These are phyloP conservation scores for Sminthopsis crassicaudata DNA, from an alignment of 2,113 vertebrate genomes.

Conservation along the genomic window DNA sequence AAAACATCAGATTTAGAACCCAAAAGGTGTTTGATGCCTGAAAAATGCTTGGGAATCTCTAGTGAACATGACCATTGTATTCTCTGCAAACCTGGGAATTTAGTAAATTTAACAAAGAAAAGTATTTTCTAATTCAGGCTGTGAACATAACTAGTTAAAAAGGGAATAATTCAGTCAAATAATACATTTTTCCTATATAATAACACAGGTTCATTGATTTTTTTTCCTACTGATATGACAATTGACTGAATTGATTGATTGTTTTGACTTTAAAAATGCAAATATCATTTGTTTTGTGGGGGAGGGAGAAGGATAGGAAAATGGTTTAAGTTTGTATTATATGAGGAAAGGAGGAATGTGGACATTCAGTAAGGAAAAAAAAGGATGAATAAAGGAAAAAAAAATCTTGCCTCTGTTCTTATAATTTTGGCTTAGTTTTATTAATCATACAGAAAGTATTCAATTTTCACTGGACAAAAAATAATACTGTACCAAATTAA, in stretches of 20 bases:
- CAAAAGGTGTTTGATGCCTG: background rate
- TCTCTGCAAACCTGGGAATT: background rate
- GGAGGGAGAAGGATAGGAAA: background rate
- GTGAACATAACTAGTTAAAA: slow-evolving; percentile 6
- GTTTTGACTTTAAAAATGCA: background rate
- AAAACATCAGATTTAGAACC: background rate
- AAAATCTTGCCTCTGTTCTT: slow-evolving; percentile 17
- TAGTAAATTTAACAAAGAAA: background rate
- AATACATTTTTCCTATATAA: background rate
- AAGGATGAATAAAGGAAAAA: background rate
- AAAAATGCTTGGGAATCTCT: background rate
- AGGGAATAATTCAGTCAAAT: background rate
- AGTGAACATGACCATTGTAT: background rate
- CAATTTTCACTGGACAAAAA: background rate
- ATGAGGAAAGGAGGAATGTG: background rate
- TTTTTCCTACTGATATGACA: background rate
- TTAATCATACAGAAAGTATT: background rate
- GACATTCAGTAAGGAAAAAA: background rate
- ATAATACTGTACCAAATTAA: background rate
- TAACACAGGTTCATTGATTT: background rate
- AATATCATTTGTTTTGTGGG: background rate
- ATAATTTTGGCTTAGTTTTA: background rate
- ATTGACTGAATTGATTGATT: slow-evolving; percentile 5
- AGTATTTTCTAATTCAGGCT: background rate
- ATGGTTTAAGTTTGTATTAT: background rate